These are phyloP conservation scores for Electrona antarctica DNA, from an alignment of 2,113 vertebrate genomes.

Conservation along the genomic window DNA sequence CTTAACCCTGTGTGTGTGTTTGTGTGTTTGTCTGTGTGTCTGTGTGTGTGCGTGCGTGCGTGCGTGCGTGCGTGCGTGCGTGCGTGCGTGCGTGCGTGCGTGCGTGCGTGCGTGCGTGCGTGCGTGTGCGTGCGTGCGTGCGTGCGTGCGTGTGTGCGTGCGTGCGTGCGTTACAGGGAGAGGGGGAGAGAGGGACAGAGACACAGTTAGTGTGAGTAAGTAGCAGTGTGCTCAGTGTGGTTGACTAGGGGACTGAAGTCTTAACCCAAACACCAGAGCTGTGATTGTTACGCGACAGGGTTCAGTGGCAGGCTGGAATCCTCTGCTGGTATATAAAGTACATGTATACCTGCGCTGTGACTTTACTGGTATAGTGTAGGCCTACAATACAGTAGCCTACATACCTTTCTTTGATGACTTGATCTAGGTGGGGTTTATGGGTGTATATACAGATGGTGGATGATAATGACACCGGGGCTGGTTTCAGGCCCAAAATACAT, in stretches of 20 bases:
- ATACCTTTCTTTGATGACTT: too few relatives aligned
- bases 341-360: background rate
- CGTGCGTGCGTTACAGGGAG: background rate
- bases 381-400: too few relatives aligned
- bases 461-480: background rate
- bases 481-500: background rate
- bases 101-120: conserved; percentile 18
- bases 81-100: background rate
- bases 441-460: background rate
- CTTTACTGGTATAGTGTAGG: background rate
- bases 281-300: conserved; percentile 41
- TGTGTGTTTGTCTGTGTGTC: conserved; percentile 12
- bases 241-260: conserved; percentile 19
- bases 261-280: conserved; percentile 33
- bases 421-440: conserved; percentile 1
- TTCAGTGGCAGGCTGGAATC: conserved; percentile 53
- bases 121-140: background rate
- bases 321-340: conserved; percentile 26
- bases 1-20: background rate
- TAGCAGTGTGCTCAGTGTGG: background rate
- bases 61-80: conserved; percentile 18
- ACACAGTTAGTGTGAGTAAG: background rate
- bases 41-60: background rate
- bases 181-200: too few relatives aligned
- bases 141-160: conserved; percentile 15